These are phyloP conservation scores for Characodon lateralis DNA, from an alignment of 2,797 vertebrate genomes.

Conservation along the genomic window DNA sequence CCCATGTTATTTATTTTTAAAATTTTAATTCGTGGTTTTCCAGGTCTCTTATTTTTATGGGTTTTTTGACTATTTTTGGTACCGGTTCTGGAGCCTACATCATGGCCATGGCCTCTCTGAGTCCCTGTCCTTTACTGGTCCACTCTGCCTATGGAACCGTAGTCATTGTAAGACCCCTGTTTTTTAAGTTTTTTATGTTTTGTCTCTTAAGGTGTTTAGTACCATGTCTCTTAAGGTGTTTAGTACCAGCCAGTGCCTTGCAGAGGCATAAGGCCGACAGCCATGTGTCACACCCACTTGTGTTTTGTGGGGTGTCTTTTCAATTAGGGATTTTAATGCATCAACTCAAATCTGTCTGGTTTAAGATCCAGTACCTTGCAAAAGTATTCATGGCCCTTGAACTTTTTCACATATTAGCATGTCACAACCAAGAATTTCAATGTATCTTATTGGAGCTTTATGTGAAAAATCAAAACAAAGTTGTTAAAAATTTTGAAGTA, in stretches of 20 bases:
- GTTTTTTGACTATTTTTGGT: conserved; percentile 75
- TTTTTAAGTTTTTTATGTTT: not conserved
- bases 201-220: not conserved
- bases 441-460: too few species aligned
- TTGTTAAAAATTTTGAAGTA: too few species aligned
- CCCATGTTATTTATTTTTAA: not conserved
- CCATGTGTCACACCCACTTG: too few species aligned
- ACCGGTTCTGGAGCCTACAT: conserved; percentile 83
- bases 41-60: conserved; percentile 83
- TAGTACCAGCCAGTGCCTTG: not conserved
- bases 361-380: too few species aligned
- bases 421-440: too few species aligned
- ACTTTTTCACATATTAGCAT: too few species aligned
- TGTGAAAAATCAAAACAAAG: too few species aligned
- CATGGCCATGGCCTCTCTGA: conserved; percentile 83
- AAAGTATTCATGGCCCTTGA: too few species aligned
- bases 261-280: not conserved
- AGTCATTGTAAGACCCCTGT: conserved; percentile 78
- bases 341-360: not conserved
- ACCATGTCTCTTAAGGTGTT: not conserved
- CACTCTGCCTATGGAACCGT: conserved; percentile 68
- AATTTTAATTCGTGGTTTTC: not conserved
- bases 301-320: not conserved
- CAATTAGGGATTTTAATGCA: not conserved
- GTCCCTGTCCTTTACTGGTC: conserved; percentile 85